A percentile compares a stretch with the other conserved stretches of the same genome.
These are phyloP conservation scores for Magallana angulata DNA, from an alignment of 1,140 invertebrate species.

Conservation along the genomic window DNA sequence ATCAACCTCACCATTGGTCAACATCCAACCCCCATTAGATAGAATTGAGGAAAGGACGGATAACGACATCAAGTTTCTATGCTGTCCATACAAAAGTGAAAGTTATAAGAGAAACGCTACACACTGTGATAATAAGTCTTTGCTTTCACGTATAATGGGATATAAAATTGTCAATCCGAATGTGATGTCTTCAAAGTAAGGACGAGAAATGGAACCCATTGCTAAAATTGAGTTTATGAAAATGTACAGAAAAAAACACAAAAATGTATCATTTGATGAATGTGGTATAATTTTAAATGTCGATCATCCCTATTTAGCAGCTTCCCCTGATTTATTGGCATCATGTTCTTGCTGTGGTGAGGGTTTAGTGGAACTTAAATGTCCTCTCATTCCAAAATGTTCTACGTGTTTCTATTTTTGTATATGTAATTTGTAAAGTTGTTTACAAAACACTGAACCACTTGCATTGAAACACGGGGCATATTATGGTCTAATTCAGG, in stretches of 20 bases:
- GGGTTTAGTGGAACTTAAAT: conserved; percentile 45
- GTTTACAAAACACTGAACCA: neutral
- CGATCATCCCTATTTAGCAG: neutral
- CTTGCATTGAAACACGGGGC: neutral
- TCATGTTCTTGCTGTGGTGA: conserved; percentile 52
- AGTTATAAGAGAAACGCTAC: too few species aligned
- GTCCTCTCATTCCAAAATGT: conserved; percentile 44
- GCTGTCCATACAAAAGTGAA: conserved; percentile 7
- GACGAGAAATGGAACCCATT: too few species aligned
- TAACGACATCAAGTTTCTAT: conserved; percentile 49
- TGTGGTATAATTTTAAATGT: conserved; percentile 43
- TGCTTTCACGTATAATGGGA: too few species aligned
- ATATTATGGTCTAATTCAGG: conserved; percentile 44
- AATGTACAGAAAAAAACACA: conserved; percentile 19
- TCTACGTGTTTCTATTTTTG: too few species aligned
- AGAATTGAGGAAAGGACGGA: conserved; percentile 37
- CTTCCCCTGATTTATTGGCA: neutral
- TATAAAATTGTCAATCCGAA: too few species aligned
- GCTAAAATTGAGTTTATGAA: neutral
- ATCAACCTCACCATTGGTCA: conserved; percentile 35
- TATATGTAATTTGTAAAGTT: too few species aligned
- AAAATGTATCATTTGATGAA: conserved; percentile 2
- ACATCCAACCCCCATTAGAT: neutral
- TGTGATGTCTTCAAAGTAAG: too few species aligned
- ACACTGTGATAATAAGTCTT: too few species aligned